Percentiles rank a stretch among this genome's conserved stretches.
Conservation (phyloP, 1,140 invertebrate species). For the Lerema accius region DNA sequence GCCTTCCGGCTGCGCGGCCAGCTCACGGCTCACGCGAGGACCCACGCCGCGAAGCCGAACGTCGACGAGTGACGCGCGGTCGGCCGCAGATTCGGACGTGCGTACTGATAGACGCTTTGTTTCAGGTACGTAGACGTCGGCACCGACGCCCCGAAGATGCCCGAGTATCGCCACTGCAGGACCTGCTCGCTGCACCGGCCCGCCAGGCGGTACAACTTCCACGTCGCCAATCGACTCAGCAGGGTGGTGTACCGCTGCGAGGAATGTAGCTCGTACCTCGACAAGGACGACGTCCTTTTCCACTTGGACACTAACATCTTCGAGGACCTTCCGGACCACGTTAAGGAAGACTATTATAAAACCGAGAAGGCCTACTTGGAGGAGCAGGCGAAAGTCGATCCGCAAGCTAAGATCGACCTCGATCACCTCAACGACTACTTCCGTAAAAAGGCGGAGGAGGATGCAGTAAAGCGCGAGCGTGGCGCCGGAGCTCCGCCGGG, state of each 20-base stretch:
- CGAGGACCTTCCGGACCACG: conserved; percentile 36
- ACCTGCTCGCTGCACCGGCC: conserved; percentile 42
- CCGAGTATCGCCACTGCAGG: conserved; percentile 38
- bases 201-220: conserved; percentile 40
- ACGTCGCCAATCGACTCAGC: conserved; percentile 50
- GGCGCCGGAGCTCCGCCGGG: too few species aligned
- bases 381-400: neutral
- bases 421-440: neutral
- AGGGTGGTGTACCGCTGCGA: conserved; percentile 61
- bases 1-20: conserved; percentile 58
- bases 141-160: conserved; percentile 7
- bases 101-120: conserved; percentile 44
- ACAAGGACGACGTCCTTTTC: conserved; percentile 50
- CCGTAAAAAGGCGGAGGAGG: neutral
- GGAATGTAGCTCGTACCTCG: conserved; percentile 58
- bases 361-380: neutral
- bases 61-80: neutral
- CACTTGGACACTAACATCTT: conserved; percentile 64
- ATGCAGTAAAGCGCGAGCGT: neutral
- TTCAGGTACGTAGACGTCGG: conserved; percentile 45
- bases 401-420: neutral
- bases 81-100: neutral
- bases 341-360: conserved; percentile 23
- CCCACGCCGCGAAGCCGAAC: conserved; percentile 28
- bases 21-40: conserved; percentile 50